These are phyloP conservation scores for Edolisoma coerulescens DNA, from an alignment of 2,113 vertebrate genomes.

Conservation along the genomic window DNA sequence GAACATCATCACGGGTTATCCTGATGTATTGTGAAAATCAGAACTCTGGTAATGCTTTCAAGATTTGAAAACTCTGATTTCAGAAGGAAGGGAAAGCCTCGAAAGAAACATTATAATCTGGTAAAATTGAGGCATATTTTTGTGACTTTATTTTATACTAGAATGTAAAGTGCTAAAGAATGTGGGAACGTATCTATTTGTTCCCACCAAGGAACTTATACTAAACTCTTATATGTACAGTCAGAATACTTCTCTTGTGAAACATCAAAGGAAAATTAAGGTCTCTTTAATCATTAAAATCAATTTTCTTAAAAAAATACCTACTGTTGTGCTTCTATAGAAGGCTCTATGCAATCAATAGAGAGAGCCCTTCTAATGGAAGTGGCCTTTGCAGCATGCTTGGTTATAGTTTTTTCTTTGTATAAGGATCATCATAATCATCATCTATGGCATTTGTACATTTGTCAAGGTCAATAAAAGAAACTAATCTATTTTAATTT, in stretches of 20 bases:
- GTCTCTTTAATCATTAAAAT: neutral
- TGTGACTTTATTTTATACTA: neutral
- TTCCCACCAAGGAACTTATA: neutral
- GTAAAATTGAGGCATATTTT: neutral
- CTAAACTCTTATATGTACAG: neutral
- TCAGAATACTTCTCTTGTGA: neutral
- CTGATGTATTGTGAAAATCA: neutral
- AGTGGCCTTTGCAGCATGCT: neutral
- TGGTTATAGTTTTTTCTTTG: neutral
- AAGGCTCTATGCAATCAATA: neutral
- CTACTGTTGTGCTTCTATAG: neutral
- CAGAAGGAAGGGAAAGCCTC: neutral
- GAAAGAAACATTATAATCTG: neutral
- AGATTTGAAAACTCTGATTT: neutral
- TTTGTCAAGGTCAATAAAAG: neutral
- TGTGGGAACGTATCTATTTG: neutral
- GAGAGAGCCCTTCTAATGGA: neutral
- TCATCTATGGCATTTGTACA: neutral
- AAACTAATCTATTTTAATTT: neutral
- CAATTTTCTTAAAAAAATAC: neutral
- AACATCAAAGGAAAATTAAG: neutral
- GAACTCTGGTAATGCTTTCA: neutral
- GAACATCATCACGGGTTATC: neutral
- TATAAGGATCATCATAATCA: neutral
- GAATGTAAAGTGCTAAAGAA: neutral